phyloP scores from a whole-genome alignment of 2,113 vertebrate genomes.

The Oceanodroma tethys region DNA sequence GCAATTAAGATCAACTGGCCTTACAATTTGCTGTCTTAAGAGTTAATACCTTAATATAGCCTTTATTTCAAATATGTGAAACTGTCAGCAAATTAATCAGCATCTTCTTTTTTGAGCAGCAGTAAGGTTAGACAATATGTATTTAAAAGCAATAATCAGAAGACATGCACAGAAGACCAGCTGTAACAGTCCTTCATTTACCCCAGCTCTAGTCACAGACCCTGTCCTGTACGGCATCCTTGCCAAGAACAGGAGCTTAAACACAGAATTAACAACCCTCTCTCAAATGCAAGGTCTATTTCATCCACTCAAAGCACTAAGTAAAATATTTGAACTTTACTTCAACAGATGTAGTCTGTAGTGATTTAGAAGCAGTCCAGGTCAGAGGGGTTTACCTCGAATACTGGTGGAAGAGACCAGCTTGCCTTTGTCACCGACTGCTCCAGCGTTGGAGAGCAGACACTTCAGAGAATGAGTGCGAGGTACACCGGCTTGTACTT shows the following conservation, averaged over 20 bases:
- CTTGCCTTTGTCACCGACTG: background rate
- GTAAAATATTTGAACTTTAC: background rate
- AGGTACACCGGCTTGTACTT: background rate
- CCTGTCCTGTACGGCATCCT: background rate
- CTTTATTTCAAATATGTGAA: background rate
- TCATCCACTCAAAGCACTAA: background rate
- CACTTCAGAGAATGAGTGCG: fast-evolving
- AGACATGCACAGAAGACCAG: background rate
- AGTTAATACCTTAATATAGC: background rate
- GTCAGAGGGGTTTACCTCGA: background rate
- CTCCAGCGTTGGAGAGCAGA: background rate
- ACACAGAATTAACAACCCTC: background rate
- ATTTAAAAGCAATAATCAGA: background rate
- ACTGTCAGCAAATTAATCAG: background rate
- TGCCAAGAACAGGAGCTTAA: background rate
- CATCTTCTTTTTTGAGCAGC: background rate
- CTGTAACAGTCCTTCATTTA: background rate
- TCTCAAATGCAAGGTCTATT: background rate
- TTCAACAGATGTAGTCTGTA: background rate
- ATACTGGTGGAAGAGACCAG: background rate
- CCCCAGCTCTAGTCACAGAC: background rate
- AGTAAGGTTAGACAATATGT: too few species aligned
- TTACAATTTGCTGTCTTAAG: background rate
- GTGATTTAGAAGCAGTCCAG: background rate
- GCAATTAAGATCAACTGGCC: background rate